A percentile compares a stretch with the other conserved stretches of the same genome.
phyloP scores from a whole-genome alignment of 2,888 invertebrate genomes.

The Eupithecia inturbata region DNA sequence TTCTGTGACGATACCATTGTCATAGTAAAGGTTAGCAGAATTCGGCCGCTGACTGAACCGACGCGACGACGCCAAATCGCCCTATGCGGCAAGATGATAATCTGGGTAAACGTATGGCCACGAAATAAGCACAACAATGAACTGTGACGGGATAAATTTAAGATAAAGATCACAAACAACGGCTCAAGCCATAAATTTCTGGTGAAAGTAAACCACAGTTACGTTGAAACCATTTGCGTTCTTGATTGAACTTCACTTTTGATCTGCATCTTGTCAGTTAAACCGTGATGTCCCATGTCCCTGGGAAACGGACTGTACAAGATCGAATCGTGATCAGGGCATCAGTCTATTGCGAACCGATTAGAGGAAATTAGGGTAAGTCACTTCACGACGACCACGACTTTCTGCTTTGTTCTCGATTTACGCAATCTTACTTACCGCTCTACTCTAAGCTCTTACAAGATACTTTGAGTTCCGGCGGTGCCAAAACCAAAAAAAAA shows the following conservation, averaged over 20 bases:
- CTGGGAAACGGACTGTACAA: slow-evolving; percentile 34
- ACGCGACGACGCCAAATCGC: neutral
- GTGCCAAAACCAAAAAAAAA: no score
- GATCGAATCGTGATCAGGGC: slow-evolving; percentile 60
- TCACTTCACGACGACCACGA: slow-evolving; percentile 60
- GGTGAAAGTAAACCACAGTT: slow-evolving; percentile 18
- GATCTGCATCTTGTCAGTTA: neutral
- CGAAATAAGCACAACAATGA: slow-evolving; percentile 29
- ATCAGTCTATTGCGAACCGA: slow-evolving; percentile 52
- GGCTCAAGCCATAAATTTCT: slow-evolving; percentile 11
- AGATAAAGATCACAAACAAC: slow-evolving; percentile 41
- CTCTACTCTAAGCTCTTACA: neutral
- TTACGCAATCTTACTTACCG: slow-evolving; percentile 42
- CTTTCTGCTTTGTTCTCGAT: slow-evolving; percentile 48
- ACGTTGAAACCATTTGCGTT: neutral
- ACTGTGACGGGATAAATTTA: slow-evolving; percentile 27
- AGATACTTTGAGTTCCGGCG: neutral
- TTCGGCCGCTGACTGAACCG: no score
- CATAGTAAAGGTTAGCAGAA: no score
- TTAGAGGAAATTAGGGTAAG: slow-evolving; percentile 55
- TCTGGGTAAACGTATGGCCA: slow-evolving; percentile 29
- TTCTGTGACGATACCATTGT: no score
- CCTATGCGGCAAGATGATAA: slow-evolving; percentile 21
- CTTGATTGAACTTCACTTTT: slow-evolving; percentile 11
- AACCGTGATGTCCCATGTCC: slow-evolving; percentile 9